Evolutionary conservation across 1,140 invertebrate genomes (phyloP), one percentile per base, ranked within the genome.

Genomic region (Venturia canescens): DNA sequence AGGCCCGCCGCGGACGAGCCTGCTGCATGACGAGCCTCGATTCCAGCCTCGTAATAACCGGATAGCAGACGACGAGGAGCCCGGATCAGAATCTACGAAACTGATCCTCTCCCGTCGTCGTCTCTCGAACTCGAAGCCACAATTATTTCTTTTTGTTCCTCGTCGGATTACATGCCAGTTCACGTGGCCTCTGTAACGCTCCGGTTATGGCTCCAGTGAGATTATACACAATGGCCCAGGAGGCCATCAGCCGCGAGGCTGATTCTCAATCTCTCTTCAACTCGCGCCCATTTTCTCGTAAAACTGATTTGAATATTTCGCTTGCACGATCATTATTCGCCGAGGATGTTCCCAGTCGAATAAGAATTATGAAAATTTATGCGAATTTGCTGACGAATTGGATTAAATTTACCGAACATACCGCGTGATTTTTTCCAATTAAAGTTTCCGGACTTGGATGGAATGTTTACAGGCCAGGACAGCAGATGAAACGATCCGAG

Each of bases 11-110:
- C 3, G 18, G 53, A 57, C 21, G 21, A 57, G 53, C 13, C 11
- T 44, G 38, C 53, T n/a, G 21, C 53, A 57, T 57, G 53, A 57
- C 53, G 53, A 57, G 53, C 53, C n/a, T n/a, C n/a, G 15, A 57
- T 57, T 57, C 53, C 53, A 23, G 53, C 53, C 53, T n/a, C 16
- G 18, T 57, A n/a, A 57, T 57, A 57, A 57, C 4, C 53, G 18
- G 38, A 44, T 44, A 44, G 38, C 7, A 23, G 9, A 57, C 53
- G 53, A 57, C n/a, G 53, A 57, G 18, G 13, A 57, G 53, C 53
- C 21, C 53, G 38, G 38, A 44, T 44, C 38, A 44, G 38, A 11
- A 9, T 13, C 38, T 44, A 44, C 7, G 13, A 44, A 44, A 44
- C 38, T 57, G 4, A 18, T 18, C 21, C 53, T 18, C 21, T 9